phyloP scores from a whole-genome alignment of 2,113 vertebrate genomes.

The Peromyscus maniculatus region DNA sequence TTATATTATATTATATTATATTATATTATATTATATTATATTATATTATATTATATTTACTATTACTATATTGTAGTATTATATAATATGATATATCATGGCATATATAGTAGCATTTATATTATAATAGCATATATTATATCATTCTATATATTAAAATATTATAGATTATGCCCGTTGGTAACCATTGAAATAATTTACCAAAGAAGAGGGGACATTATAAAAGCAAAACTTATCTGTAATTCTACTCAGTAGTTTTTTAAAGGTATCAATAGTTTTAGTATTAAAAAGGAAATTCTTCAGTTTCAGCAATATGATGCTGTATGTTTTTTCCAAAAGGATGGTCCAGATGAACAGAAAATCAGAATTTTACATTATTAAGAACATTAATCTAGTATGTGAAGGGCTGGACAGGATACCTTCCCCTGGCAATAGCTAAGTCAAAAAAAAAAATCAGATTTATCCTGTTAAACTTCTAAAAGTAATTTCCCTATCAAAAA shows the following conservation, averaged over 20 bases:
- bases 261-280: background rate
- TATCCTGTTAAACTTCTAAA: conserved; percentile 10
- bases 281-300: conserved; percentile 45
- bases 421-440: background rate
- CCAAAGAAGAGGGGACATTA: conserved; percentile 1
- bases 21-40: too few species aligned
- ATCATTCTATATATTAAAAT: background rate
- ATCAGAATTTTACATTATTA: conserved; percentile 25
- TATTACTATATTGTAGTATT: too few species aligned
- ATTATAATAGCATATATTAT: too few species aligned
- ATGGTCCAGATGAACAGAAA: background rate
- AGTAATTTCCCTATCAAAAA: background rate
- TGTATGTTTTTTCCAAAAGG: background rate
- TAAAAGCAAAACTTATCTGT: conserved; percentile 40
- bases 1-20: too few species aligned
- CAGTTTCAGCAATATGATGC: background rate
- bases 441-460: conserved; percentile 9
- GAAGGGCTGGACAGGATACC: background rate
- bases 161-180: background rate
- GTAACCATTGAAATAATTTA: conserved; percentile 17
- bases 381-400: conserved; percentile 36
- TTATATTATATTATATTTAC: too few species aligned
- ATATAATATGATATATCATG: too few species aligned
- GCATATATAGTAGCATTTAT: too few species aligned
- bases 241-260: background rate